phyloP scores from a whole-genome alignment of 2,113 vertebrate species.

The Vulpes vulpes region DNA sequence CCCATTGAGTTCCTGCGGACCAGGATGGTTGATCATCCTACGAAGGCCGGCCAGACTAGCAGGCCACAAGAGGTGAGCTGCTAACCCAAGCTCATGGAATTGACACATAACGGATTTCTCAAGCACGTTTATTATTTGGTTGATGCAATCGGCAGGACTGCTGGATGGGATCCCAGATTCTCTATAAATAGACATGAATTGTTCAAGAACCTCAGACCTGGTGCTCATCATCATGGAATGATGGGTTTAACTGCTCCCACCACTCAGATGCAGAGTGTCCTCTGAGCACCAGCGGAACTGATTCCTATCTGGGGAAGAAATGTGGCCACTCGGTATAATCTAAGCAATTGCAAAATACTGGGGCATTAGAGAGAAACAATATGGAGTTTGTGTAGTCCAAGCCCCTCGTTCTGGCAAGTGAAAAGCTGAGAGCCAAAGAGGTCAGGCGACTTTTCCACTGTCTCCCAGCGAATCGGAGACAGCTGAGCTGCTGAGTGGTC shows the following conservation, averaged over 20 bases:
- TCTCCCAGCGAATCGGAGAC: background rate
- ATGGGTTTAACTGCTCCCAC: background rate
- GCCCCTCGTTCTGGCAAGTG: background rate
- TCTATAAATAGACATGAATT: conserved; percentile 75
- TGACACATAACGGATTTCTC: background rate
- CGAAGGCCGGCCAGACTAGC: background rate
- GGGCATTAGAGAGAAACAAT: background rate
- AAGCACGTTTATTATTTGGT: conserved; percentile 32
- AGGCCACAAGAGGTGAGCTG: background rate
- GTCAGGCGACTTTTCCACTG: background rate
- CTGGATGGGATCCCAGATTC: conserved; percentile 74
- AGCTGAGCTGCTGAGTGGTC: rapidly evolving
- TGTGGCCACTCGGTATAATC: rapidly evolving
- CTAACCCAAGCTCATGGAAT: background rate
- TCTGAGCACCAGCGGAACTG: background rate
- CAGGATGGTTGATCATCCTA: no score
- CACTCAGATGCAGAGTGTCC: background rate
- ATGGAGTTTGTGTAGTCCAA: no score
- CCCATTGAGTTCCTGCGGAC: background rate
- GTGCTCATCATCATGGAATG: background rate
- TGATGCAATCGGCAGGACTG: conserved; percentile 17
- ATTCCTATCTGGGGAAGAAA: background rate
- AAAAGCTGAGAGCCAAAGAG: background rate
- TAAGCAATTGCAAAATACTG: background rate
- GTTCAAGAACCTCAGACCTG: conserved; percentile 51